Conservation (phyloP, 2,797 vertebrate species). For the Mormyrops boulengeri region DNA sequence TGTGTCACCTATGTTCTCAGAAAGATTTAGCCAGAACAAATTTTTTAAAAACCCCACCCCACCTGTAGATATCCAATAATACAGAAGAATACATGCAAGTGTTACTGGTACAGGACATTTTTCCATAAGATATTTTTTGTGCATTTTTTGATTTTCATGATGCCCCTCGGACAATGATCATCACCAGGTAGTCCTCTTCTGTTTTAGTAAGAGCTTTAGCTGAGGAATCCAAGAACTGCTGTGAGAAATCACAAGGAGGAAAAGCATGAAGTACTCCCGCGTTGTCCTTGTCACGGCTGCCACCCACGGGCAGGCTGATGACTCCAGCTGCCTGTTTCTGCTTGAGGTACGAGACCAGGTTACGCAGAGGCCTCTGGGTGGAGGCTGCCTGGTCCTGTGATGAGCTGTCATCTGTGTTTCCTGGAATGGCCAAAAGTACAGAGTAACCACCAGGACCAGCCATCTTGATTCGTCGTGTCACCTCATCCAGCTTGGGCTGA, state of each 20-base stretch:
- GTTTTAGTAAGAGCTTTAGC: constrained; percentile 98
- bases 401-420: constrained; percentile 69
- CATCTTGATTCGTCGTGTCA: constrained; percentile 94
- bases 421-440: constrained; percentile 88
- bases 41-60: constrained; percentile 48
- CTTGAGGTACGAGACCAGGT: constrained; percentile 99
- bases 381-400: constrained; percentile 74
- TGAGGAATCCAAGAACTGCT: constrained; percentile 98
- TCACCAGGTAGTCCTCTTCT: constrained; percentile 98
- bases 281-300: constrained; percentile 97
- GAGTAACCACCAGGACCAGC: constrained; percentile 90
- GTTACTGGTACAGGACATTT: constrained; percentile 58
- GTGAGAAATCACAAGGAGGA: constrained; percentile 98
- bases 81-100: constrained; percentile 77
- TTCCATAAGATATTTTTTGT: constrained; percentile 40
- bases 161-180: constrained; percentile 98
- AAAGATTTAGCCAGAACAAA: constrained; percentile 29
- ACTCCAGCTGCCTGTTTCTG: constrained; percentile 99
- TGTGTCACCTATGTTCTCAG: neutral
- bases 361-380: constrained; percentile 93
- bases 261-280: constrained; percentile 97
- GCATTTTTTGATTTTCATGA: constrained; percentile 72
- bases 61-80: constrained; percentile 71
- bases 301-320: constrained; percentile 96
- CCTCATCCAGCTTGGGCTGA: constrained; percentile 97